Conservation (phyloP, 2,888 invertebrate genomes). For the Ditylenchus weischeri region DNA sequence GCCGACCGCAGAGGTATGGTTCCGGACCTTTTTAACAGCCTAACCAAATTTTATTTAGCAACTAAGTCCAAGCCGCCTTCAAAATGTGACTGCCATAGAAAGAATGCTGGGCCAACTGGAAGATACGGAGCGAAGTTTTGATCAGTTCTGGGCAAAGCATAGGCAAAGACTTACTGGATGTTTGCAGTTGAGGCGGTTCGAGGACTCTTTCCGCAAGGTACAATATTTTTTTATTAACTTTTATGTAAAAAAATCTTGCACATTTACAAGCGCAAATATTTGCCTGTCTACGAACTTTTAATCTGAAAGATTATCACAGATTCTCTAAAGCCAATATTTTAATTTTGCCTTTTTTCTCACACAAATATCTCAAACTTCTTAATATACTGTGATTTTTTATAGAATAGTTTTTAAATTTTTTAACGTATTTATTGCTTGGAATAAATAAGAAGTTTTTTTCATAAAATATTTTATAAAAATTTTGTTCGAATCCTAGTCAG, state of each 20-base stretch:
- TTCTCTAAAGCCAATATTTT: too few species aligned
- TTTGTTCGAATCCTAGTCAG: too few species aligned
- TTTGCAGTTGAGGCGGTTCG: slow-evolving; percentile 83
- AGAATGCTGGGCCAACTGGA: slow-evolving; percentile 66
- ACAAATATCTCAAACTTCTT: too few species aligned
- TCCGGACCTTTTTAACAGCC: not conserved
- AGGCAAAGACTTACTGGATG: slow-evolving; percentile 83
- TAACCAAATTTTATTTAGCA: slow-evolving; percentile 32
- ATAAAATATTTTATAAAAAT: too few species aligned
- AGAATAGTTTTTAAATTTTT: too few species aligned
- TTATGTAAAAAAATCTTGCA: not conserved
- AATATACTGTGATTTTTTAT: too few species aligned
- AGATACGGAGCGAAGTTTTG: slow-evolving; percentile 81
- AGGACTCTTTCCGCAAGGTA: slow-evolving; percentile 83
- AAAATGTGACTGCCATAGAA: slow-evolving; percentile 85
- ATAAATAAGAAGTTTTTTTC: too few species aligned
- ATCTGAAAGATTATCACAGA: too few species aligned
- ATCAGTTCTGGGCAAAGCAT: slow-evolving; percentile 89
- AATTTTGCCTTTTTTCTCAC: too few species aligned
- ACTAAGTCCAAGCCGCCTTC: slow-evolving; percentile 60
- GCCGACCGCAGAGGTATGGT: slow-evolving; percentile 38
- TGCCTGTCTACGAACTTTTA: too few species aligned
- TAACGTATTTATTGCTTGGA: too few species aligned
- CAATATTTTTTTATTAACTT: not conserved
- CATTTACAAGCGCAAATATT: not conserved